phyloP scores from a whole-genome alignment of 2,888 invertebrate genomes.

The Thalpophila matura region DNA sequence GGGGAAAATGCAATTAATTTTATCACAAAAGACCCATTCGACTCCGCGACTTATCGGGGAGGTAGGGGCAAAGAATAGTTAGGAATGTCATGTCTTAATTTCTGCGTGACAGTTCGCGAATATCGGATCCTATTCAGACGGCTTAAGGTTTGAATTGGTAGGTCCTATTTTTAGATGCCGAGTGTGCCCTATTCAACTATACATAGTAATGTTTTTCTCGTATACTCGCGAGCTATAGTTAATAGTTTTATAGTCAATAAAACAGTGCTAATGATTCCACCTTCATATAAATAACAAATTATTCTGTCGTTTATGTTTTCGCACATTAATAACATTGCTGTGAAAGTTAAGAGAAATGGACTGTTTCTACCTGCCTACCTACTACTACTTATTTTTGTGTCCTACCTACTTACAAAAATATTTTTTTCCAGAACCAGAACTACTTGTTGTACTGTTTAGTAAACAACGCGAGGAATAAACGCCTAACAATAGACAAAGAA shows the following conservation, averaged over 20 bases:
- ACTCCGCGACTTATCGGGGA: conserved; percentile 64
- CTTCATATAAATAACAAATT: conserved; percentile 9
- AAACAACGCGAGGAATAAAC: background rate
- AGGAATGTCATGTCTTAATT: conserved; percentile 63
- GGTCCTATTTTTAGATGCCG: background rate
- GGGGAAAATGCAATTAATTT: conserved; percentile 87
- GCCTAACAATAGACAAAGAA: conserved; percentile 29
- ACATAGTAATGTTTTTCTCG: conserved; percentile 17
- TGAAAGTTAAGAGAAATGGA: background rate
- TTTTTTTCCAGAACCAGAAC: too few relatives aligned
- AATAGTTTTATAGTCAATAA: conserved; percentile 56
- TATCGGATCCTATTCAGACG: conserved; percentile 28
- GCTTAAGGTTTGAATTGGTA: conserved; percentile 32
- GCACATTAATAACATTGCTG: background rate
- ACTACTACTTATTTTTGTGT: too few relatives aligned
- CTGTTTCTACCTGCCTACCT: too few relatives aligned
- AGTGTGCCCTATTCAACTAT: background rate
- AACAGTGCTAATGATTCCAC: conserved; percentile 15
- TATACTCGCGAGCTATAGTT: conserved; percentile 20
- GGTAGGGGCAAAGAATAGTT: conserved; percentile 65
- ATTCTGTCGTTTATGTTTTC: background rate
- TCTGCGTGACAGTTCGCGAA: conserved; percentile 16
- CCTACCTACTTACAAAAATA: too few relatives aligned
- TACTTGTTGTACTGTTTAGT: background rate
- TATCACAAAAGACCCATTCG: conserved; percentile 82